Base-by-base conservation (phyloP, 2,888 invertebrate species). In the Rhamnusium bicolor region DNA sequence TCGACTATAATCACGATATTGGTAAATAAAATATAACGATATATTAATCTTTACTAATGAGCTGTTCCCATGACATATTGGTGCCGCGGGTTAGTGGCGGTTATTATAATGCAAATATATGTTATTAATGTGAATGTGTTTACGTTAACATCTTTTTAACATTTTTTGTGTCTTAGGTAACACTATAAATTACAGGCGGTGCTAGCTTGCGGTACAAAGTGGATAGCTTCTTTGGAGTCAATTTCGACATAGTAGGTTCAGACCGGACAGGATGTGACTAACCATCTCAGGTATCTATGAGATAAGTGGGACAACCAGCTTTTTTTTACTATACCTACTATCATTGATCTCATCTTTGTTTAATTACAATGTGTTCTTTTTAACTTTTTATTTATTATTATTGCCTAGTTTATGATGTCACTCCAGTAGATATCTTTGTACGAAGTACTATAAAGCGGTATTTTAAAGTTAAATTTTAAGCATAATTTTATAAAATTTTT, bases 81-180 rank as follows among this genome's bases (percentile, higher is more conserved):
- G 18, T 18, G 56, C 53, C 63, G 14, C 58, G 54, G 68, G 65
- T 69, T 63, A 66, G 70, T 70, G 69, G 54, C 19, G 70, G 67
- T 58, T 70, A 70, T 75, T 70, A 72, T 72, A 70, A 75, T 69
- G 61, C 61, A 61, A 61, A 61, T 61, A 61, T 21, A 32, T 40
- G 53, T 65, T 71, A 75, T 75, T 75, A 71, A 51, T 29, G 65
- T 32, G 53, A 53, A 75, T 75, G 75, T 73, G 75, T 75, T 71
- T 71, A 40, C 65, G 73, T 71, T 75, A 75, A 71, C 71, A 68
- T 73, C 66, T 73, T 75, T 73, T 69, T 71, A 72, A 68, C 73
- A 73, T 73, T 69, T 76, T 72, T 72, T 63, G 73, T 72, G 76
- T 71, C 60, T 65, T 60, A 67, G 68, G 60, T 69, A 71, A 72